Evolutionary conservation across 2,113 vertebrate species (phyloP).

Genomic region (Carassius auratus): DNA sequence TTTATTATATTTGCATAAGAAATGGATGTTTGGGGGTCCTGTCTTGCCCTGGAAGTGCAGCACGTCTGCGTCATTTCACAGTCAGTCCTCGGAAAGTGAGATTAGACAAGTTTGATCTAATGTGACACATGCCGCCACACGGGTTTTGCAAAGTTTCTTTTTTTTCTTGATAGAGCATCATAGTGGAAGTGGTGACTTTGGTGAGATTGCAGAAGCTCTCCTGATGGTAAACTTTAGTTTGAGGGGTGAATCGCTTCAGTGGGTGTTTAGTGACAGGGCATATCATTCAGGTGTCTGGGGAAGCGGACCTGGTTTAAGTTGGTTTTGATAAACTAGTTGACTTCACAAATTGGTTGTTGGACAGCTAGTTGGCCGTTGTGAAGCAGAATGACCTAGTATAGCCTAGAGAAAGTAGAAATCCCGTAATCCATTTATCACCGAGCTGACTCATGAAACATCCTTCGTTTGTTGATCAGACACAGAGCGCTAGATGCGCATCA

Average conservation of each 20-base stretch:
- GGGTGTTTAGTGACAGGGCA: background rate
- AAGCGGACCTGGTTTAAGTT: background rate
- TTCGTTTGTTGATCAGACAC: background rate
- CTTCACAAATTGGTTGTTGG: background rate
- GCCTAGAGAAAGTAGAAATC: slow-evolving; percentile 51
- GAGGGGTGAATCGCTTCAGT: background rate
- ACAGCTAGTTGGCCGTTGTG: background rate
- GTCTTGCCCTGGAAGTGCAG: background rate
- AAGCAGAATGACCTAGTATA: background rate
- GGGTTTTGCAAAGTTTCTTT: background rate
- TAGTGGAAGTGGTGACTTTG: background rate
- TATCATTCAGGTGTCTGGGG: background rate
- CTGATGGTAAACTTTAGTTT: background rate
- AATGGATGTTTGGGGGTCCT: background rate
- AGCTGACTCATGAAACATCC: slow-evolving; percentile 33
- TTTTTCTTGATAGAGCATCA: background rate
- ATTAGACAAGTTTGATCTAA: background rate
- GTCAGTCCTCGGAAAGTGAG: background rate
- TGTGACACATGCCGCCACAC: background rate
- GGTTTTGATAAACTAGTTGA: background rate
- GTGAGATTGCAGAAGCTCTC: background rate
- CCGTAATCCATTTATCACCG: slow-evolving; percentile 58
- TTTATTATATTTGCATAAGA: background rate
- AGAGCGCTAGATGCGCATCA: background rate
- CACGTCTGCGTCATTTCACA: slow-evolving; percentile 2